Evolutionary conservation across 2,113 vertebrate genomes (phyloP).

Genomic region (Reinhardtius hippoglossoides): DNA sequence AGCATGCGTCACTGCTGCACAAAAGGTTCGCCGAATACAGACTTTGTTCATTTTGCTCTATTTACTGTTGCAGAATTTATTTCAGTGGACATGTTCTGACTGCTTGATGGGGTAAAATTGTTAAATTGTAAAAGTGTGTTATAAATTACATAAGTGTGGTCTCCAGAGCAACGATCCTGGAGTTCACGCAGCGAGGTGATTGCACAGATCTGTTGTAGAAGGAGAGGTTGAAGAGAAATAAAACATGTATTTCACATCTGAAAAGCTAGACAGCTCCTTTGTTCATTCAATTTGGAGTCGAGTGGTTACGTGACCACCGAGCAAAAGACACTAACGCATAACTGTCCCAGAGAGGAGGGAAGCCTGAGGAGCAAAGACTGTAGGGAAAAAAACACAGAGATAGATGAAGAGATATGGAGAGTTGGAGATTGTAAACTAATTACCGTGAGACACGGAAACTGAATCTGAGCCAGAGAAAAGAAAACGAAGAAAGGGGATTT

Average conservation of each 20-base stretch:
- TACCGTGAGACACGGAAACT: not conserved
- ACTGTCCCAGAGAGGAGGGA: not conserved
- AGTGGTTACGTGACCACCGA: constrained; percentile 45
- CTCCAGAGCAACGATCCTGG: not conserved
- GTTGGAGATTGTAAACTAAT: constrained; percentile 18
- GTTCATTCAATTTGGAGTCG: constrained; percentile 40
- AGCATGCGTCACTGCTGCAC: constrained; percentile 21
- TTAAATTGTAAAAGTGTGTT: not conserved
- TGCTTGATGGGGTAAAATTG: not conserved
- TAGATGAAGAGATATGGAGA: constrained; percentile 23
- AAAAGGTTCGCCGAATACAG: constrained; percentile 12
- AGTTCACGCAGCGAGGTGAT: not conserved
- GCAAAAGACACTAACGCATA: constrained; percentile 34
- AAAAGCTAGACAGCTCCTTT: constrained; percentile 35
- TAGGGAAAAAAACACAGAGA: not conserved
- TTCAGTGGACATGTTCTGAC: not conserved
- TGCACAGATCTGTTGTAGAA: not conserved
- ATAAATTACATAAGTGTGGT: not conserved
- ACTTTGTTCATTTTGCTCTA: constrained; percentile 6
- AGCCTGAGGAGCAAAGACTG: constrained; percentile 9
- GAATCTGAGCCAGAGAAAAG: constrained; percentile 5
- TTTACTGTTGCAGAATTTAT: not conserved
- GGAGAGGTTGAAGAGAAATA: not conserved
- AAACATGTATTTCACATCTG: not conserved
- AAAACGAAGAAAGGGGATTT: constrained; percentile 8